Evolutionary conservation across 2,797 vertebrate species (phyloP).

Genomic region (Eidolon dupreanum): DNA sequence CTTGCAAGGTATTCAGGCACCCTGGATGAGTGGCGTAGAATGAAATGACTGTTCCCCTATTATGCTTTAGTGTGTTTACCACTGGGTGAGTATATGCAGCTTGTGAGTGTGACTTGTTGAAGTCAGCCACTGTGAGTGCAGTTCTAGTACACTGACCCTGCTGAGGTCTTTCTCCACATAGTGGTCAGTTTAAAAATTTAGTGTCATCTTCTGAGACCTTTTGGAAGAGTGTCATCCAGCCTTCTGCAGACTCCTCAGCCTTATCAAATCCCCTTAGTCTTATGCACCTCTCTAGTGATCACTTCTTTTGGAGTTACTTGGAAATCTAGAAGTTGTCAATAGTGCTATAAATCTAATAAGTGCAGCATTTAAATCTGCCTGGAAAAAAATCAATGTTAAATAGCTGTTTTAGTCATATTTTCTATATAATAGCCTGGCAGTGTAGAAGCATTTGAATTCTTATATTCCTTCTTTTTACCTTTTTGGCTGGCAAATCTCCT

Average conservation of each 20-base stretch:
- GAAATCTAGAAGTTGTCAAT: not conserved
- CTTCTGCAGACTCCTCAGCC: not conserved
- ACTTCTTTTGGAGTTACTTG: not conserved
- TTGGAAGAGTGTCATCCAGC: not conserved
- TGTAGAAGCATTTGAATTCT: not conserved
- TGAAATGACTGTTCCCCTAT: not conserved
- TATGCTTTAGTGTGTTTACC: not conserved
- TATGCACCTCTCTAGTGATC: not conserved
- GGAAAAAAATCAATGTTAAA: not conserved
- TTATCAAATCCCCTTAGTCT: not conserved
- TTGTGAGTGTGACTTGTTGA: not conserved
- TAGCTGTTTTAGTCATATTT: slow-evolving; percentile 22
- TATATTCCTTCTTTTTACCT: not conserved
- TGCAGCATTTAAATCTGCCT: not conserved
- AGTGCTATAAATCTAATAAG: slow-evolving; percentile 1
- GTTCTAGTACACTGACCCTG: not conserved
- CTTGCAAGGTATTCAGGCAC: not conserved
- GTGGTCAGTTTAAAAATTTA: not conserved
- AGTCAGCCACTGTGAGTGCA: not conserved
- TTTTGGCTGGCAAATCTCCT: not conserved
- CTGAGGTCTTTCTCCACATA: not conserved
- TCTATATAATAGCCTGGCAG: not conserved
- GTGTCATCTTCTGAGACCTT: not conserved
- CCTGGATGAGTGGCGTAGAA: not conserved
- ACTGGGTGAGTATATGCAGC: not conserved